A percentile compares a stretch with the other conserved stretches of the same genome.
Conservation (phyloP, 2,888 invertebrate species). For the Galeruca laticollis region DNA sequence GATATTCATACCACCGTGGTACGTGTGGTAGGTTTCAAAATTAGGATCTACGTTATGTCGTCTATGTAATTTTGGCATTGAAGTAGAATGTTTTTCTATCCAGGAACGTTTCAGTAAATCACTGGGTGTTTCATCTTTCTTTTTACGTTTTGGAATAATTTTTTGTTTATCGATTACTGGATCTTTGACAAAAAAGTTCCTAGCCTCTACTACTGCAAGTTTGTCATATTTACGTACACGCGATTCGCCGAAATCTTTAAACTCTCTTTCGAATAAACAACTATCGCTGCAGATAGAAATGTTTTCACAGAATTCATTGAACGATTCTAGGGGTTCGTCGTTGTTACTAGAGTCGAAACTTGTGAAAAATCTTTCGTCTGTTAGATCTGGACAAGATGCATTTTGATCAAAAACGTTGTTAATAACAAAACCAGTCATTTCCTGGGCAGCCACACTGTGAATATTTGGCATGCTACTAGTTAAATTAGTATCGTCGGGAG, state of each 20-base stretch:
- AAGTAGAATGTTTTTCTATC: slow-evolving; percentile 65
- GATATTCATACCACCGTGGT: slow-evolving; percentile 60
- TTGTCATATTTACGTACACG: slow-evolving; percentile 44
- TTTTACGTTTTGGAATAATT: slow-evolving; percentile 35
- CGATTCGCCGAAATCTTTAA: slow-evolving; percentile 21
- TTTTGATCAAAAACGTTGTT: slow-evolving; percentile 58
- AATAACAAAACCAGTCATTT: slow-evolving; percentile 34
- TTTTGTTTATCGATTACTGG: slow-evolving; percentile 28
- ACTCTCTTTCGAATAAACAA: slow-evolving; percentile 31
- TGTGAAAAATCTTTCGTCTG: slow-evolving; percentile 48
- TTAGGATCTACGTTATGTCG: slow-evolving; percentile 38
- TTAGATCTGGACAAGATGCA: slow-evolving; percentile 60
- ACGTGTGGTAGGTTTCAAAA: slow-evolving; percentile 64
- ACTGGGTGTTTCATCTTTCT: slow-evolving; percentile 55
- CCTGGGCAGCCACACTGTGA: slow-evolving; percentile 42
- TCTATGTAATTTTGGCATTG: slow-evolving; percentile 62
- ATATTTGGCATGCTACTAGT: slow-evolving; percentile 64
- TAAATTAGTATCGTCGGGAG: slow-evolving; percentile 58
- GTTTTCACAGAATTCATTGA: slow-evolving; percentile 41
- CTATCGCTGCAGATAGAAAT: slow-evolving; percentile 42
- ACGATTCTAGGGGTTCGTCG: slow-evolving; percentile 36
- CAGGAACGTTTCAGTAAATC: slow-evolving; percentile 57
- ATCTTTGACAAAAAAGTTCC: slow-evolving; percentile 39
- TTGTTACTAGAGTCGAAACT: slow-evolving; percentile 29
- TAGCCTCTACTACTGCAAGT: slow-evolving; percentile 38